Evolutionary conservation across 2,113 vertebrate species (phyloP).

Genomic region (Rousettus leschenaultii): DNA sequence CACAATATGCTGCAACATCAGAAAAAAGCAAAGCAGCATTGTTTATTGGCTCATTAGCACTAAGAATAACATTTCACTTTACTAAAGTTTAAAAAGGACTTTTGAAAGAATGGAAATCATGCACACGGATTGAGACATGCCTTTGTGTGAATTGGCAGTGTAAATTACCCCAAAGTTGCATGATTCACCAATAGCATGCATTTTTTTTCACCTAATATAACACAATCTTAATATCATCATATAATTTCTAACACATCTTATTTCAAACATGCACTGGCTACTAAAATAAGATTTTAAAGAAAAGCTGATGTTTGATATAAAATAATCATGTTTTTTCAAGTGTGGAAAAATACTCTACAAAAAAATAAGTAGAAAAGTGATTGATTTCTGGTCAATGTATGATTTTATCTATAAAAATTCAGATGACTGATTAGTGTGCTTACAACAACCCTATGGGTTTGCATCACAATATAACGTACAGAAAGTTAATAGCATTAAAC

Average conservation of each 20-base stretch:
- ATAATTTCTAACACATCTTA: conserved; percentile 56
- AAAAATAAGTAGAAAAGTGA: conserved; percentile 87
- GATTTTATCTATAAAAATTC: conserved; percentile 81
- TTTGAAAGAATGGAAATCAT: conserved; percentile 33
- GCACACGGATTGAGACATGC: conserved; percentile 28
- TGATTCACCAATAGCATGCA: conserved; percentile 55
- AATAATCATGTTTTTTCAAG: conserved; percentile 80
- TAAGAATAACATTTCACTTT: conserved; percentile 26
- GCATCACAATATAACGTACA: conserved; percentile 75
- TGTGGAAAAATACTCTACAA: conserved; percentile 86
- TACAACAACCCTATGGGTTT: conserved; percentile 73
- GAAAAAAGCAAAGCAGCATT: conserved; percentile 44
- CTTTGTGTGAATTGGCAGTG: conserved; percentile 13
- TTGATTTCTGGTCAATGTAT: conserved; percentile 83
- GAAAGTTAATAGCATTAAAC: conserved; percentile 77
- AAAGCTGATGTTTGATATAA: conserved; percentile 82
- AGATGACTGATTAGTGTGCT: conserved; percentile 75
- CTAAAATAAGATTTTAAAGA: conserved; percentile 80
- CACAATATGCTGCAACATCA: background rate
- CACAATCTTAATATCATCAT: conserved; percentile 43
- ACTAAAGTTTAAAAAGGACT: conserved; percentile 11
- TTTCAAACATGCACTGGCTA: conserved; percentile 71
- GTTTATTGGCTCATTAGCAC: conserved; percentile 8
- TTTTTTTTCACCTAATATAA: conserved; percentile 37
- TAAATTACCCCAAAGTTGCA: background rate